Evolutionary conservation across 2,888 invertebrate genomes (phyloP), one percentile per base, ranked within the genome.

Genomic region (Lepidochitona cinerea): DNA sequence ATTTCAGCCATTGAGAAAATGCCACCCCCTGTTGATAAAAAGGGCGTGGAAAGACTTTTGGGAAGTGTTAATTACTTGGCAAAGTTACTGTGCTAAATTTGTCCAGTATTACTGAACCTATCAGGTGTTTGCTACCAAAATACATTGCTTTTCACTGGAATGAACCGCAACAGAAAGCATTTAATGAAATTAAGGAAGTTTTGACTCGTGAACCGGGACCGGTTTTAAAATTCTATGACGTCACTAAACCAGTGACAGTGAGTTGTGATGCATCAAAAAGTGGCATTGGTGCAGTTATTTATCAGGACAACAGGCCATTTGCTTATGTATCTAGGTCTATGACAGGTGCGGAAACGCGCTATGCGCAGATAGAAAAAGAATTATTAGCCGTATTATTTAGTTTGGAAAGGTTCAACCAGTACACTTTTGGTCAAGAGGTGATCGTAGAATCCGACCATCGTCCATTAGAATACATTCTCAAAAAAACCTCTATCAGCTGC

Each of bases 41-140:
- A 66, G 23, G 68, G 73, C 37, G 33, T 79, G 26, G 67, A 75
- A 73, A 75, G 64, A 23, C 32, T 81, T 0, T 37, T 80, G 0
- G 78, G 78, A 7, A 81, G 71, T 74, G 70, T 78, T 7, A 76
- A 36, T 0, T 79, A 79, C 33, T 54, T 77, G 0, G 33, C 71
- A 18, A 75, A 76, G 35, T 79, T 79, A n/a, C n/a, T 67, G 53
- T 71, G 18, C 76, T 76, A 52, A 78, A 75, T 41, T 29, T 76
- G 14, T 37, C 78, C 4, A 72, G 69, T 7, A 29, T 64, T 1
- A 73, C 69, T 9, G 37, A 41, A 26, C 73, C 73, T 37, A 32
- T 73, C 18, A 7, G 69, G 9, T 37, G 32, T 9, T 64, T 69
- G 14, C 37, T 64, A 37, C 41, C 54, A 23, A 59, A 33, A 29